Evolutionary conservation across 2,888 invertebrate species (phyloP).

Genomic region (Lapara coniferarum): DNA sequence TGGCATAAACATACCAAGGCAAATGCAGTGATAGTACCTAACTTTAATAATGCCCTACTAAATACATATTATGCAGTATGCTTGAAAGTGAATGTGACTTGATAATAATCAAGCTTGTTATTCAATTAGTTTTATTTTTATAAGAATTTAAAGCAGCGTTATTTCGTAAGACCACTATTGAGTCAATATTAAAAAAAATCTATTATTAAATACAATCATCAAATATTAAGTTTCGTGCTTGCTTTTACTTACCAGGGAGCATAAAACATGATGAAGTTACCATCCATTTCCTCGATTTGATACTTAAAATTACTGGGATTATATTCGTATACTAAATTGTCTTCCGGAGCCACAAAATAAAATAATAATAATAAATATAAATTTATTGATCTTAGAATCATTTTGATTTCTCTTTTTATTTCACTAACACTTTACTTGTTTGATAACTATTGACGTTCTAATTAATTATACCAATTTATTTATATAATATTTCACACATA

Average conservation of each 20-base stretch:
- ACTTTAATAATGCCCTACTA: neutral
- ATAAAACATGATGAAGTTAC: constrained; percentile 91
- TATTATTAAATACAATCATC: no score
- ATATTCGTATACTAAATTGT: constrained; percentile 83
- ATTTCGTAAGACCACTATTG: neutral
- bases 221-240: neutral
- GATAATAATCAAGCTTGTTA: neutral
- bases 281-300: constrained; percentile 85
- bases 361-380: constrained; percentile 64
- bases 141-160: neutral
- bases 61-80: neutral
- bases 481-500: no score
- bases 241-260: constrained; percentile 88
- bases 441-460: no score
- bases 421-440: neutral
- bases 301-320: constrained; percentile 85
- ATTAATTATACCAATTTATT: no score
- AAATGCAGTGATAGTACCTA: neutral
- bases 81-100: neutral
- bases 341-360: constrained; percentile 87
- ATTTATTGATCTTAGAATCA: constrained; percentile 15
- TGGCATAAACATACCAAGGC: no score
- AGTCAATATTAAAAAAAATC: no score
- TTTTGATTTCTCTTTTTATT: neutral
- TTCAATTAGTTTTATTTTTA: neutral